A percentile compares a stretch with the other conserved stretches of the same genome.
phyloP scores from a whole-genome alignment of 2,797 vertebrate genomes.

The Lateolabrax maculatus region DNA sequence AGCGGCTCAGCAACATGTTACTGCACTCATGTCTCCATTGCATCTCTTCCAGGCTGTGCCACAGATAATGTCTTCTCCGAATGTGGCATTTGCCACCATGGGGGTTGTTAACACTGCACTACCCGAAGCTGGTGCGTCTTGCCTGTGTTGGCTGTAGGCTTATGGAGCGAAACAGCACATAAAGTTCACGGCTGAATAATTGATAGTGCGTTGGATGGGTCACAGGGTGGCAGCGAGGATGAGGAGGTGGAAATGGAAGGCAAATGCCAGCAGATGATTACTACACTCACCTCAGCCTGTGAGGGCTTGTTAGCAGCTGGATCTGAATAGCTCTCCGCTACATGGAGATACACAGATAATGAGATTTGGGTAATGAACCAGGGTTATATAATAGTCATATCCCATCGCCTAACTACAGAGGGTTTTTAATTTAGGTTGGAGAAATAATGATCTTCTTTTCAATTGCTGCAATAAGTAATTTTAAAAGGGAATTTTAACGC shows the following conservation, averaged over 20 bases:
- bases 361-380: conserved; percentile 75
- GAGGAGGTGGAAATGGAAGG: conserved; percentile 69
- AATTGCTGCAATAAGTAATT: conserved; percentile 57
- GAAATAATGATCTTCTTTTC: conserved; percentile 65
- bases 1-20: conserved; percentile 56
- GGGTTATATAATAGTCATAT: conserved; percentile 67
- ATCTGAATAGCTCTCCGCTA: conserved; percentile 59
- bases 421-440: conserved; percentile 70
- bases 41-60: conserved; percentile 41
- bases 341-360: conserved; percentile 70
- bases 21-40: conserved; percentile 37
- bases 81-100: conserved; percentile 47
- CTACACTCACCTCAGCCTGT: conserved; percentile 64
- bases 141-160: conserved; percentile 47
- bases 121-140: conserved; percentile 15
- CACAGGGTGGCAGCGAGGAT: conserved; percentile 64
- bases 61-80: conserved; percentile 44
- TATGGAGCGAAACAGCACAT: conserved; percentile 61
- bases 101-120: conserved; percentile 53
- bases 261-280: conserved; percentile 75
- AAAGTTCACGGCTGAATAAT: conserved; percentile 88
- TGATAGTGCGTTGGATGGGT: conserved; percentile 78
- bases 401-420: conserved; percentile 62
- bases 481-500: conserved; percentile 51
- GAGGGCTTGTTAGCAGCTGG: conserved; percentile 74